Percentiles rank a stretch among this genome's conserved stretches.
Conservation (phyloP, 1,140 invertebrate species). For the Xylocopa sonorina region DNA sequence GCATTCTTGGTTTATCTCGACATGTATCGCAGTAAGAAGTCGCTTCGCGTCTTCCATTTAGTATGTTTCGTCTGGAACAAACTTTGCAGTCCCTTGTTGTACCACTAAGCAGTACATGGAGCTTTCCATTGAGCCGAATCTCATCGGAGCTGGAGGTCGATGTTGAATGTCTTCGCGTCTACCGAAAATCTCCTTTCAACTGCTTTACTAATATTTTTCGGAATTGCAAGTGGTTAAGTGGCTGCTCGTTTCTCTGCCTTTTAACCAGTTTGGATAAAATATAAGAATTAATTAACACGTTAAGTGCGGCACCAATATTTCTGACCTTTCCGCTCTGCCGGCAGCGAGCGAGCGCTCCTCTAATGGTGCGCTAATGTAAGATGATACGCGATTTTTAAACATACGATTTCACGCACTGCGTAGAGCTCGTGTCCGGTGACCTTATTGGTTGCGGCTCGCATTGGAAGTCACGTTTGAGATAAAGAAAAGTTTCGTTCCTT, state of each 20-base stretch:
- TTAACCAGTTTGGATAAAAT: conserved; percentile 5
- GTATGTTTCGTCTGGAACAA: conserved; percentile 28
- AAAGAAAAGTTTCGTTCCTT: too few relatives aligned
- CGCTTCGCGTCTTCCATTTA: conserved; percentile 15
- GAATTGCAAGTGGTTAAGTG: conserved; percentile 29
- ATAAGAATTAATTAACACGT: conserved; percentile 9
- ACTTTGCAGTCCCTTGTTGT: conserved; percentile 14
- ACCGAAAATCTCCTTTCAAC: conserved; percentile 34
- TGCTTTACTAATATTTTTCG: conserved; percentile 24
- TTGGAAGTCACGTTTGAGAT: too few relatives aligned
- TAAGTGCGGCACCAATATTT: too few relatives aligned
- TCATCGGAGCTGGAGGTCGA: conserved; percentile 8
- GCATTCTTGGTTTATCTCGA: conserved; percentile 30
- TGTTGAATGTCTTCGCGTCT: conserved; percentile 26
- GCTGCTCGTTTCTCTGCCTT: conserved; percentile 20
- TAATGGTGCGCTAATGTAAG: too few relatives aligned
- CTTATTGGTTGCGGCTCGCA: too few relatives aligned
- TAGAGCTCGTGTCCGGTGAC: too few relatives aligned
- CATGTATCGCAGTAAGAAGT: conserved; percentile 40
- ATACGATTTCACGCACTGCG: too few relatives aligned
- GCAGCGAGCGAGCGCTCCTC: too few relatives aligned
- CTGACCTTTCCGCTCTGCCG: too few relatives aligned
- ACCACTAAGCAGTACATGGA: conserved; percentile 1
- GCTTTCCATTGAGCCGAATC: conserved; percentile 17
- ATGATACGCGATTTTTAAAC: too few relatives aligned